Conservation (phyloP, 1,140 invertebrate species). For the Venustaconcha ellipsiformis region DNA sequence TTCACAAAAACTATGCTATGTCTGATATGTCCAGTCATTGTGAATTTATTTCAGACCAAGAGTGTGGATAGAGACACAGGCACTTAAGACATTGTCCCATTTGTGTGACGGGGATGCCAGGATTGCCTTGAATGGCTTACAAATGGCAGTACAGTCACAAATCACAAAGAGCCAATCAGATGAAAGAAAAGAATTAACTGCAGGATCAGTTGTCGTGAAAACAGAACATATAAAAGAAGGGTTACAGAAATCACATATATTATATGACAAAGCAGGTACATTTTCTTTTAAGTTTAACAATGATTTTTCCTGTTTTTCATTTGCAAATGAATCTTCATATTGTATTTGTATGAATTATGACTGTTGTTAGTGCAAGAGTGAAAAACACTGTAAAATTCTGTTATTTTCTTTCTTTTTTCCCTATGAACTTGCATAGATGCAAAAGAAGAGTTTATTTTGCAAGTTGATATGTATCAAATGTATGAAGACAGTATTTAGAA, state of each 20-base stretch:
- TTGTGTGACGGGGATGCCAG: constrained; percentile 86
- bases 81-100: constrained; percentile 79
- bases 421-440: no score
- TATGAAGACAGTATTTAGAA: no score
- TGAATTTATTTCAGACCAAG: constrained; percentile 8
- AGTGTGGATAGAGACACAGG: constrained; percentile 73
- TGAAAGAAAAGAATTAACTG: not conserved
- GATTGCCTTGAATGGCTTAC: constrained; percentile 81
- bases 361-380: no score
- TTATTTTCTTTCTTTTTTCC: no score
- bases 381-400: no score
- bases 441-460: no score
- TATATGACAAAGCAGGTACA: constrained; percentile 80
- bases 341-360: no score
- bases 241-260: constrained; percentile 77
- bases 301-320: not conserved
- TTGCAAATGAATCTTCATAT: not conserved
- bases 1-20: no score
- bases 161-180: constrained; percentile 13
- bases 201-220: constrained; percentile 37
- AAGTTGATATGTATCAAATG: no score
- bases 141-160: constrained; percentile 77
- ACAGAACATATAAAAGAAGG: constrained; percentile 61
- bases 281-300: not conserved
- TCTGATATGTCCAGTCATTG: no score